Evolutionary conservation across 2,113 vertebrate genomes (phyloP), one percentile per base, ranked within the genome.

Genomic region (Lathamus discolor): DNA sequence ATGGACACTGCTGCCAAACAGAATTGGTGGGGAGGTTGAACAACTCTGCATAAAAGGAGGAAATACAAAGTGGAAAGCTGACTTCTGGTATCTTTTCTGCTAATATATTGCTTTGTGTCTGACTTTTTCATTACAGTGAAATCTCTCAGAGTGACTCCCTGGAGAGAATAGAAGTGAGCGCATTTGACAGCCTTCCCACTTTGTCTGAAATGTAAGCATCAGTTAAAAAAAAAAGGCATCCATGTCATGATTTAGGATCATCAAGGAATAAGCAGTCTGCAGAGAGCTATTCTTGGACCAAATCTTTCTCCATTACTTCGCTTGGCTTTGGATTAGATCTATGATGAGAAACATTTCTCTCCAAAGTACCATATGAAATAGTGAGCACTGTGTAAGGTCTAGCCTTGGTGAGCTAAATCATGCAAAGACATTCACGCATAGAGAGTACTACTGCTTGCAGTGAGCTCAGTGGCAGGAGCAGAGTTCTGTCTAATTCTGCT

Each of bases 121-220:
- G 29, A 97, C 82, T 97, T 88, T 77, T 89, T 97, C 55, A 22
- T 91, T 94, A 70, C 85, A 99, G 99, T 96, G 98, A 98, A 97
- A 99, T 99, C 90, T 98, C 98, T 92, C 98, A 99, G 96, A 99
- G 98, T 6, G 97, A 98, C 94, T 98, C 98, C 86, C 96, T 99
- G 96, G 98, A 98, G 91, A 97, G 86, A 92, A 99, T 99, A 91
- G 98, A 98, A 97, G 95, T 96, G 18, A 97, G 98, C 3, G 99
- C 99, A 48, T 99, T 99, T 97, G 97, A 99, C 93, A 98, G 93
- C 95, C 98, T 99, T 84, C 97, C 97, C 95, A 98, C 97, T 95
- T 96, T 99, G 96, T 97, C 97, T 93, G 98, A 99, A 98, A 99
- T 99, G 99, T 99, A 98, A 99, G 99, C 97, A 94, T 75, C 85